phyloP scores from a whole-genome alignment of 1,140 invertebrate species.

The Archivesica marissinica region DNA sequence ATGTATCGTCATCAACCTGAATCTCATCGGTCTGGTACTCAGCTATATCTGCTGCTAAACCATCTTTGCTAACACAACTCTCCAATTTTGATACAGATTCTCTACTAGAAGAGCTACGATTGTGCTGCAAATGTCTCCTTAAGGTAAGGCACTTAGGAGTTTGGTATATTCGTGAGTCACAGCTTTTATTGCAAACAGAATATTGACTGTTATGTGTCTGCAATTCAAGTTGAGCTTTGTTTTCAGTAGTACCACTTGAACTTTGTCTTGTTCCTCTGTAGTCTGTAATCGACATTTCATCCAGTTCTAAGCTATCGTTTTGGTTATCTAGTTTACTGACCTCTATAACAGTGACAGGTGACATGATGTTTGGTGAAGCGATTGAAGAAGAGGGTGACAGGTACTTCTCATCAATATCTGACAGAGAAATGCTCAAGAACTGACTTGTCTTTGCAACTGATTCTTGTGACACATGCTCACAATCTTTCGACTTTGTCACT shows the following conservation, averaged over 20 bases:
- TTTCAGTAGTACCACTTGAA: background rate
- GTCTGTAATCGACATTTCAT: constrained; percentile 54
- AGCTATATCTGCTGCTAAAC: background rate
- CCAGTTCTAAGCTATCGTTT: constrained; percentile 77
- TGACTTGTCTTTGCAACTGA: background rate
- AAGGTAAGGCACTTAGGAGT: constrained; percentile 6
- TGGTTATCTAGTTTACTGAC: constrained; percentile 77
- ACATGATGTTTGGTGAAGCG: constrained; percentile 73
- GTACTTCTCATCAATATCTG: constrained; percentile 29
- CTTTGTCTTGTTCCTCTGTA: background rate
- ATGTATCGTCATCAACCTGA: constrained; percentile 71
- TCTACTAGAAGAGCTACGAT: background rate
- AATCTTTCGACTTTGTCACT: background rate
- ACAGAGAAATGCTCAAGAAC: constrained; percentile 15
- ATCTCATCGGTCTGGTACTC: background rate
- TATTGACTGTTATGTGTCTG: background rate
- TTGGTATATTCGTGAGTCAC: background rate
- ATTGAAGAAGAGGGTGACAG: constrained; percentile 68
- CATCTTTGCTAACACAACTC: background rate
- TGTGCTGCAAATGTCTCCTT: constrained; percentile 22
- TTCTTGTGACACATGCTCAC: background rate
- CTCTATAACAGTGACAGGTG: constrained; percentile 81
- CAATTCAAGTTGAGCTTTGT: background rate
- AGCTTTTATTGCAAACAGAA: background rate
- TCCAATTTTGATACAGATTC: constrained; percentile 1